A percentile compares a stretch with the other conserved stretches of the same genome.
Evolutionary conservation across 2,113 vertebrate genomes (phyloP).

Genomic region (Strigops habroptila): DNA sequence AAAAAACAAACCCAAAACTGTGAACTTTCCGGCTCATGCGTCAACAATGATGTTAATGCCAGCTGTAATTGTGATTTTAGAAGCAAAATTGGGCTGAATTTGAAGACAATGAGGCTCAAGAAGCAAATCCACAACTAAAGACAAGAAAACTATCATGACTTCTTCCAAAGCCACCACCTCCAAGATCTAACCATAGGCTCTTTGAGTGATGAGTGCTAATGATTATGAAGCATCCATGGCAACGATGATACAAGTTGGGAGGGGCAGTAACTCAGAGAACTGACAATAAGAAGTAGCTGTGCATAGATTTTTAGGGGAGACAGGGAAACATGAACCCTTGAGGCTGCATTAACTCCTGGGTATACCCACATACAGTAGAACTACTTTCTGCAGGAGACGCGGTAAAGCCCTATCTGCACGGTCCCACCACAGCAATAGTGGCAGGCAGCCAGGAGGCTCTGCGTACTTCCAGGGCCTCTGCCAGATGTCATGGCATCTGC

Average conservation of each 20-base stretch:
- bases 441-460: background rate
- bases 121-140: background rate
- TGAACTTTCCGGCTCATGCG: background rate
- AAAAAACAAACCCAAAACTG: background rate
- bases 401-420: background rate
- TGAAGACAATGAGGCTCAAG: background rate
- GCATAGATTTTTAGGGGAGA: background rate
- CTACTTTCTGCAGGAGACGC: background rate
- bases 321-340: background rate
- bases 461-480: background rate
- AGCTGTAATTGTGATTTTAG: background rate
- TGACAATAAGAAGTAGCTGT: background rate
- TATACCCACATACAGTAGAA: background rate
- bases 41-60: background rate
- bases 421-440: background rate
- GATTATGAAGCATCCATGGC: background rate
- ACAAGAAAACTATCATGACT: background rate
- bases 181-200: background rate
- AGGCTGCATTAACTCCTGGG: background rate
- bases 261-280: background rate
- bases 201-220: background rate
- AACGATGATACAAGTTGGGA: background rate
- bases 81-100: background rate
- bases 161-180: background rate
- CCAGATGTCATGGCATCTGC: conserved; percentile 37